Conservation (phyloP, 2,888 invertebrate species). For the Agrochola circellaris region DNA sequence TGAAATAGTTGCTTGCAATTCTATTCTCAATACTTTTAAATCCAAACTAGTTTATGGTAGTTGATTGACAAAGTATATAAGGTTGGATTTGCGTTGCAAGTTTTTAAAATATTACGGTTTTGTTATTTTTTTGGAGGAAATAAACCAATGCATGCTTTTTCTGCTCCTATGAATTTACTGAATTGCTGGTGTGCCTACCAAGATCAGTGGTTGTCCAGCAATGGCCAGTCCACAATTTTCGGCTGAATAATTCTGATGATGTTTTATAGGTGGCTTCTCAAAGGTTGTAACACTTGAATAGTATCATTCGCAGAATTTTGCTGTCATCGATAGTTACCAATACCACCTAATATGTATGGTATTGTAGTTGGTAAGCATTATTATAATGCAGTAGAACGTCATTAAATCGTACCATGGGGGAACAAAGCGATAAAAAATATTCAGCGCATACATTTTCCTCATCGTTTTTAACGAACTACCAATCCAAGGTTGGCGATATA, state of each 20-base stretch:
- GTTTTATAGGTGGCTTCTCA: not conserved
- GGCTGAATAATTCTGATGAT: not conserved
- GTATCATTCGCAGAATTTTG: not conserved
- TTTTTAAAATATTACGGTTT: not conserved
- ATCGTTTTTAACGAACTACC: slow-evolving; percentile 9
- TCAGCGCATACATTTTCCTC: slow-evolving; percentile 28
- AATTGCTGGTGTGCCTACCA: not conserved
- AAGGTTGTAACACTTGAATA: not conserved
- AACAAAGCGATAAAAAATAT: slow-evolving; percentile 13
- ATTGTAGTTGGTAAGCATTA: not conserved
- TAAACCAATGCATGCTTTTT: not conserved
- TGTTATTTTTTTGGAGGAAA: not conserved
- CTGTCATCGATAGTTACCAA: not conserved
- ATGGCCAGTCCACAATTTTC: not conserved
- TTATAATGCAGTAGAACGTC: not conserved
- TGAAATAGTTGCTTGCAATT: slow-evolving; percentile 15
- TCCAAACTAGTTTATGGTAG: not conserved
- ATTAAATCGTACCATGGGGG: not conserved
- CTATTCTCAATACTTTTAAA: slow-evolving; percentile 28
- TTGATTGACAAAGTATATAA: not conserved
- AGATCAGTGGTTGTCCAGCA: not conserved
- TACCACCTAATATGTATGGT: not conserved
- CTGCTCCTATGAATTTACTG: not conserved
- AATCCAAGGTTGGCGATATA: slow-evolving; percentile 4
- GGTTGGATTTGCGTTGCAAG: not conserved